These are phyloP conservation scores for Lytechinus pictus DNA, from an alignment of 35 echinoderm and acorn worm species.

Conservation along the genomic window DNA sequence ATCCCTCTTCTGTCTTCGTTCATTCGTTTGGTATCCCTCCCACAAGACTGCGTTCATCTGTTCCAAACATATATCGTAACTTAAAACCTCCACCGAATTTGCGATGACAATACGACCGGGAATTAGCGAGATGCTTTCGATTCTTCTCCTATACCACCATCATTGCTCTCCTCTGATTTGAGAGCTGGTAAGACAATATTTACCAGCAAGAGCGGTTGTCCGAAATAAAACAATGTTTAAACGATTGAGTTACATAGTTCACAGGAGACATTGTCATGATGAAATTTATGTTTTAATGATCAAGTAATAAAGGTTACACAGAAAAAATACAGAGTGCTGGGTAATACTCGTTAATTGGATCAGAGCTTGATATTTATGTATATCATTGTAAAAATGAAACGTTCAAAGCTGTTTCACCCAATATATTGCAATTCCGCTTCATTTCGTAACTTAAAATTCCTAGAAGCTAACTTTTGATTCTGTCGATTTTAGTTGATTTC, in stretches of 20 bases:
- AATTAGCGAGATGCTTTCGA: constrained; percentile 19
- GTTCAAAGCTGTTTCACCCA: too few species aligned
- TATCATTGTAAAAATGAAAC: too few species aligned
- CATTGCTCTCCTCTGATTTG: background rate
- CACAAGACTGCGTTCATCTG: background rate
- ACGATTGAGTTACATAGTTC: background rate
- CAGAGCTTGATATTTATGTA: too few species aligned
- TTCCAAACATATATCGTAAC: background rate
- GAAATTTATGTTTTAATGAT: too few species aligned
- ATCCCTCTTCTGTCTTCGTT: background rate
- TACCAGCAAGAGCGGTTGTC: background rate
- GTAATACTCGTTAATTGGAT: too few species aligned
- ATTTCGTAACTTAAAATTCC: too few species aligned
- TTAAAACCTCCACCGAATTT: constrained; percentile 26
- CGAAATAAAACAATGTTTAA: background rate
- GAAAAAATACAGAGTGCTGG: too few species aligned
- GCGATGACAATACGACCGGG: constrained; percentile 41
- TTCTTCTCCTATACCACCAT: background rate
- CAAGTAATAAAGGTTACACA: too few species aligned
- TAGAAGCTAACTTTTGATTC: too few species aligned
- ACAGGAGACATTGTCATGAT: too few species aligned
- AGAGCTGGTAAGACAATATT: background rate
- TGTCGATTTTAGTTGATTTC: too few species aligned
- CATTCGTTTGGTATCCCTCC: background rate
- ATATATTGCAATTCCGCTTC: too few species aligned